Percentiles rank a stretch among this genome's conserved stretches.
These are phyloP conservation scores for Heliconius aoede DNA, from an alignment of 2,888 invertebrate species.

Conservation along the genomic window DNA sequence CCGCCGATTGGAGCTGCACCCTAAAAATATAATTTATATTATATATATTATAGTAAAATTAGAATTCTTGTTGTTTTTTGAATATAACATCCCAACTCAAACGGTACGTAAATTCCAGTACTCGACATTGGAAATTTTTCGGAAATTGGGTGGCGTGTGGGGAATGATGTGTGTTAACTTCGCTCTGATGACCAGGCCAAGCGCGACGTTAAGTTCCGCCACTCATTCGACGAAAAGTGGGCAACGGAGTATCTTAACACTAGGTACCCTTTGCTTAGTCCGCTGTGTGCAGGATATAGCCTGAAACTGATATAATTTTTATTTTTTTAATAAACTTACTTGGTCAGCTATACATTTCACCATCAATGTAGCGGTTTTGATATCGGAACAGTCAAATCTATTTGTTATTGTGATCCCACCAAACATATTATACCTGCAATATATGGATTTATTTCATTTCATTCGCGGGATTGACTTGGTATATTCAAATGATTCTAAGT, in stretches of 20 bases:
- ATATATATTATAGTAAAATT: too few species aligned
- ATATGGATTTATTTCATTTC: constrained; percentile 3
- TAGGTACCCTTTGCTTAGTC: neutral
- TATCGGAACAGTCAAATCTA: constrained; percentile 79
- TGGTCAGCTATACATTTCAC: constrained; percentile 84
- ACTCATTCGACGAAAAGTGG: too few species aligned
- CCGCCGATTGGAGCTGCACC: constrained; percentile 84
- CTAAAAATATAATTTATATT: constrained; percentile 53
- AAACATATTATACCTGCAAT: constrained; percentile 83
- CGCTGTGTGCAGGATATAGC: neutral
- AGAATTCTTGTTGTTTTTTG: too few species aligned
- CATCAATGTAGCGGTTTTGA: constrained; percentile 79
- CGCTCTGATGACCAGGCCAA: too few species aligned
- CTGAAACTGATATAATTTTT: neutral
- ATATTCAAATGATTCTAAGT: too few species aligned
- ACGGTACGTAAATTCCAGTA: neutral
- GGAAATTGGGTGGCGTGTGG: neutral
- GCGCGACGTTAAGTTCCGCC: too few species aligned
- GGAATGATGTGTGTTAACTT: neutral
- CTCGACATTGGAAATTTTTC: neutral
- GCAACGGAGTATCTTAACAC: neutral
- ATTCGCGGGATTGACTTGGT: neutral
- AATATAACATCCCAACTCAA: too few species aligned
- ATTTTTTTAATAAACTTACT: constrained; percentile 55
- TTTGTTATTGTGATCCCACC: constrained; percentile 83